These are phyloP conservation scores for Thaleichthys pacificus DNA, from an alignment of 2,797 vertebrate species.

Conservation along the genomic window DNA sequence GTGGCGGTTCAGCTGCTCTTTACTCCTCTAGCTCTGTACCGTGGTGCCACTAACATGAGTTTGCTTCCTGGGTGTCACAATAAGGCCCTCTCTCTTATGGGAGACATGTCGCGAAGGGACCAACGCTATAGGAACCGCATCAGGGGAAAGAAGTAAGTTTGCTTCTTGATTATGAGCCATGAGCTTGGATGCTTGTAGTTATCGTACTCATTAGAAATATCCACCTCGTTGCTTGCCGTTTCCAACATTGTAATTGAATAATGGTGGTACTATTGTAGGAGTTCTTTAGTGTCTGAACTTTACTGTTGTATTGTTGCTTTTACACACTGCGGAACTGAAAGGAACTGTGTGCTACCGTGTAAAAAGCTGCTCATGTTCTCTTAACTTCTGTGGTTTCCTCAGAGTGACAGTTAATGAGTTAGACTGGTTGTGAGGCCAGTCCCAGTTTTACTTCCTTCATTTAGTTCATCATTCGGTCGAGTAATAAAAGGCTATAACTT, in stretches of 20 bases:
- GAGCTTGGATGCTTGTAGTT: neutral
- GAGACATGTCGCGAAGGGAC: slow-evolving; percentile 60
- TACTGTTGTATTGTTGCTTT: neutral
- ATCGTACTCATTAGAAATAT: neutral
- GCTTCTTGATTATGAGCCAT: neutral
- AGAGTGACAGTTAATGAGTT: neutral
- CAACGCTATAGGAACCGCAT: slow-evolving; percentile 41
- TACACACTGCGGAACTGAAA: neutral
- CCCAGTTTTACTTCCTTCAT: slow-evolving; percentile 41
- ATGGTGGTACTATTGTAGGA: neutral
- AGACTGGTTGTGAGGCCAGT: slow-evolving; percentile 5
- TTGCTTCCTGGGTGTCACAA: slow-evolving; percentile 59
- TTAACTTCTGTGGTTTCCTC: neutral
- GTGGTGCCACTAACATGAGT: slow-evolving; percentile 54
- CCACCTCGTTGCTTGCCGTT: no score
- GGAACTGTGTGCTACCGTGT: neutral
- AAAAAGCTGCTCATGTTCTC: neutral
- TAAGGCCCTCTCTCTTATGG: slow-evolving; percentile 42
- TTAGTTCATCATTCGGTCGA: no score
- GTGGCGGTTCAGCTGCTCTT: slow-evolving; percentile 3
- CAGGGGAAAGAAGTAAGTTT: slow-evolving; percentile 65
- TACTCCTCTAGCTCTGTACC: slow-evolving; percentile 36
- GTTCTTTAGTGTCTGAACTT: no score
- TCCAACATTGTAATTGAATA: no score
- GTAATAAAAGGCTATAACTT: neutral